A percentile compares a stretch with the other conserved stretches of the same genome.
Evolutionary conservation across 2,888 invertebrate genomes (phyloP).

Genomic region (Dendrolimus pini): DNA sequence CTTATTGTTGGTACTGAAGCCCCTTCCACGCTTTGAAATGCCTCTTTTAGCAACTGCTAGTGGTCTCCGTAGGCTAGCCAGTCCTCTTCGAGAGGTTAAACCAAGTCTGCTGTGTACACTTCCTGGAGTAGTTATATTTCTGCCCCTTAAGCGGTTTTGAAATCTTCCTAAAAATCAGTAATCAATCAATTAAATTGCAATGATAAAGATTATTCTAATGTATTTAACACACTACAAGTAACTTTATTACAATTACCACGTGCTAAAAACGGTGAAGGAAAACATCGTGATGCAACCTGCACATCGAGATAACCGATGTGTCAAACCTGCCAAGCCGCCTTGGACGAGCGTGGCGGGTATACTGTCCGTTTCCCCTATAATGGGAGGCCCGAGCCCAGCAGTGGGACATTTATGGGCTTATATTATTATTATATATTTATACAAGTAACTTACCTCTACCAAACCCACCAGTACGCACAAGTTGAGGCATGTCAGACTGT

Average conservation of each 20-base stretch:
- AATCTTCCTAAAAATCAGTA: constrained; percentile 36
- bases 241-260: too few species aligned
- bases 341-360: too few species aligned
- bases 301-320: too few species aligned
- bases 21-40: constrained; percentile 61
- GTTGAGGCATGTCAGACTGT: constrained; percentile 38
- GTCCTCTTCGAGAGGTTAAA: constrained; percentile 45
- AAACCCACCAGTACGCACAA: constrained; percentile 38
- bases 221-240: too few species aligned
- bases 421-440: too few species aligned
- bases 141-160: constrained; percentile 38
- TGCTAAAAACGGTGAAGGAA: too few species aligned
- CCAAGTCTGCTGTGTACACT: constrained; percentile 58
- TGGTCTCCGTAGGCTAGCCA: constrained; percentile 38
- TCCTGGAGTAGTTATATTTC: constrained; percentile 46
- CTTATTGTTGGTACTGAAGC: constrained; percentile 48
- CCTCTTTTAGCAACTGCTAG: constrained; percentile 61
- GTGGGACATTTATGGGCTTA: too few species aligned
- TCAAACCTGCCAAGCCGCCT: too few species aligned
- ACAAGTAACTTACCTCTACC: constrained; percentile 24
- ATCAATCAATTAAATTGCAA: background rate
- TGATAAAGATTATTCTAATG: too few species aligned
- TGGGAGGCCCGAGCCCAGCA: too few species aligned
- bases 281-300: too few species aligned
- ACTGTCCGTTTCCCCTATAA: too few species aligned